Base-by-base conservation (phyloP, 2,888 invertebrate species). In the Campoplex capitator region DNA sequence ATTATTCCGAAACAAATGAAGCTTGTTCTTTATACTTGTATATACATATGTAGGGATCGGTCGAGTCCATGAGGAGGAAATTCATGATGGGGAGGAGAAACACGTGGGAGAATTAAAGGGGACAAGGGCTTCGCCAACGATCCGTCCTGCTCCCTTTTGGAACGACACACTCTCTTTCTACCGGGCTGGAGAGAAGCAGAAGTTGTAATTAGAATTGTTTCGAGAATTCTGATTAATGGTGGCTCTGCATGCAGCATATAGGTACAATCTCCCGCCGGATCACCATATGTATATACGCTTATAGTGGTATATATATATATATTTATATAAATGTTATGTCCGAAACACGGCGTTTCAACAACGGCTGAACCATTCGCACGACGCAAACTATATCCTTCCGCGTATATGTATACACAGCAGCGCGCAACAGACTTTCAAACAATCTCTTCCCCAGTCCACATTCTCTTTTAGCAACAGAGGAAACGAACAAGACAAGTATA, bases 161-260 rank as follows among this genome's bases (percentile, higher is more conserved):
- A 62, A 85, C 78, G 75, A 68, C 74, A 62, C 71, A n/a, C 45
- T 51, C 58, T n/a, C 68, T 23, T 38, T 18, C 65, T 62, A 32
- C 35, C 13, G 51, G 28, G 56, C 9, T 23, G 70, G 78, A 42
- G 48, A 70, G 67, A 81, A 85, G 83, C 81, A 79, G 83, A 85
- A 85, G 83, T 87, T 85, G 87, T 88, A 88, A 88, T 88, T 88
- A 87, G 85, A 88, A 88, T 88, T 88, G 87, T 88, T 88, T 87
- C 86, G 83, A 83, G 83, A 85, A 87, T 85, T 88, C 85, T 87
- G 84, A 88, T 88, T 87, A 87, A 87, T 85, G 85, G 83, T 85
- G 73, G 85, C 80, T 83, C 28, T 32, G 58, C 42, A 42, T 7
- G 32, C 32, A 58, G 11, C 23, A 62, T 68, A 11, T 70, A 45